These are phyloP conservation scores for Orussus abietinus DNA, from an alignment of 1,140 invertebrate genomes.

Conservation along the genomic window DNA sequence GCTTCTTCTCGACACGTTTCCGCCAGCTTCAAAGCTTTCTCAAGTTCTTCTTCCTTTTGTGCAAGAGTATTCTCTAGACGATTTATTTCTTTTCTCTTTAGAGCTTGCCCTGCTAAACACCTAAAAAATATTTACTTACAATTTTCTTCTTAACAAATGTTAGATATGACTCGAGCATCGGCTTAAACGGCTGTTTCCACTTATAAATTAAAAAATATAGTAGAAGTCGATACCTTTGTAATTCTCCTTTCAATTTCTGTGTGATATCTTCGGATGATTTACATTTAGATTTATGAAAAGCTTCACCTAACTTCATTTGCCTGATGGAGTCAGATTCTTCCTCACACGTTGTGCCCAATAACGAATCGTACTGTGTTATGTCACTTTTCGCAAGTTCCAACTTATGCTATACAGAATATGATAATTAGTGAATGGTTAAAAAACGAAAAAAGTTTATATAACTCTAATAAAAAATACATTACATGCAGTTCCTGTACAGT, in stretches of 20 bases:
- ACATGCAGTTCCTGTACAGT: conserved; percentile 42
- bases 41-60: conserved; percentile 40
- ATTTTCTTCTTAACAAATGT: conserved; percentile 5
- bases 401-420: conserved; percentile 31
- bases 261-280: conserved; percentile 34
- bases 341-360: conserved; percentile 30
- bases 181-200: no score
- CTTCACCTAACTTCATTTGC: conserved; percentile 42
- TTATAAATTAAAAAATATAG: conserved; percentile 1
- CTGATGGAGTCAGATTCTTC: conserved; percentile 45
- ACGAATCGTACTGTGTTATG: conserved; percentile 34
- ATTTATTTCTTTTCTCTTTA: conserved; percentile 45
- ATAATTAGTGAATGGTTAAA: neutral
- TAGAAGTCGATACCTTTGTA: conserved; percentile 39
- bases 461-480: conserved; percentile 9
- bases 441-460: conserved; percentile 6
- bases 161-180: no score
- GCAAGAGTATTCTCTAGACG: conserved; percentile 37
- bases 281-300: conserved; percentile 29
- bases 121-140: conserved; percentile 17
- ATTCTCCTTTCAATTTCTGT: conserved; percentile 37
- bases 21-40: conserved; percentile 27
- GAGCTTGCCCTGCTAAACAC: conserved; percentile 35
- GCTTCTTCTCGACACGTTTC: conserved; percentile 32
- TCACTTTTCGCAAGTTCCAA: conserved; percentile 35